A percentile compares a stretch with the other conserved stretches of the same genome.
Conservation (phyloP, 2,888 invertebrate species). For the Mesodorylaimus sp. region DNA sequence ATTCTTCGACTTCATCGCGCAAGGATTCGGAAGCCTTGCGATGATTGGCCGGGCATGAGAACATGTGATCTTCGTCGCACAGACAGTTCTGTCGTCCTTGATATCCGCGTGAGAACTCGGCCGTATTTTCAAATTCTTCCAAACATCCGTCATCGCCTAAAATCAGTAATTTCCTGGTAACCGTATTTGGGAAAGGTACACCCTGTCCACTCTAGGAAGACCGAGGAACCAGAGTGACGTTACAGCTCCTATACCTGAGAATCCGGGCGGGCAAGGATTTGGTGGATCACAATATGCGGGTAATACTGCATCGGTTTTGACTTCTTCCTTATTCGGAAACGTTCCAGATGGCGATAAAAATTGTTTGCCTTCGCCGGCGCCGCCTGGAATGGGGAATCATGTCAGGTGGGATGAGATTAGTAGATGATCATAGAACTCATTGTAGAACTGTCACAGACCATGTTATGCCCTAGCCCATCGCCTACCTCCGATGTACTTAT, state of each 20-base stretch:
- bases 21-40: neutral
- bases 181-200: neutral
- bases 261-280: slow-evolving; percentile 91
- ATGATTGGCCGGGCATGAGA: neutral
- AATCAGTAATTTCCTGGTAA: neutral
- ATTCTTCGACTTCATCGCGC: slow-evolving; percentile 1
- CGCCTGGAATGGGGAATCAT: slow-evolving; percentile 32
- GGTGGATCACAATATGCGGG: slow-evolving; percentile 98
- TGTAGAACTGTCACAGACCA: too few species aligned
- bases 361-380: slow-evolving; percentile 57
- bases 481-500: slow-evolving; percentile 12
- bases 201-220: neutral
- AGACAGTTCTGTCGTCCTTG: slow-evolving; percentile 81
- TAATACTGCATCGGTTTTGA: slow-evolving; percentile 72
- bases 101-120: slow-evolving; percentile 78
- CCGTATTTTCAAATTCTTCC: slow-evolving; percentile 77
- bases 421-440: too few species aligned
- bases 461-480: too few species aligned
- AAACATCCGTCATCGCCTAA: slow-evolving; percentile 66
- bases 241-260: slow-evolving; percentile 43
- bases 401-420: neutral
- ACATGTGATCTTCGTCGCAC: slow-evolving; percentile 84
- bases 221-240: neutral
- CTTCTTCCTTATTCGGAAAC: slow-evolving; percentile 45
- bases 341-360: slow-evolving; percentile 37